phyloP scores from a whole-genome alignment of 2,797 vertebrate genomes.

The Choloepus didactylus region DNA sequence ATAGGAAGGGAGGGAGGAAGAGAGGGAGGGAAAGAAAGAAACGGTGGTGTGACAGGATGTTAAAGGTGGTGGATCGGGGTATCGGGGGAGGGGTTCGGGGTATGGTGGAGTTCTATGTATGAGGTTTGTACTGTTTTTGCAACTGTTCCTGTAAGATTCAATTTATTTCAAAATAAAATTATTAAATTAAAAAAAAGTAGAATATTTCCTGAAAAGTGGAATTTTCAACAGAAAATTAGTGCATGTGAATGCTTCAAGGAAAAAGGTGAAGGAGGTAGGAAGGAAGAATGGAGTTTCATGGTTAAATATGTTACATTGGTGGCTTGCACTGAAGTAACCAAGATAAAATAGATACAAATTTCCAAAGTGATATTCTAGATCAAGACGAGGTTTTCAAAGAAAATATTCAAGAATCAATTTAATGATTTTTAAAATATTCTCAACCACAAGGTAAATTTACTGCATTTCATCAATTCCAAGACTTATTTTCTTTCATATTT shows the following conservation, averaged over 20 bases:
- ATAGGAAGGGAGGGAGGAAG: too few species aligned
- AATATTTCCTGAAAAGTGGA: neutral
- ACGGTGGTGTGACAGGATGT: too few species aligned
- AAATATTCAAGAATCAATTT: neutral
- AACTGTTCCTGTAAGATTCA: too few species aligned
- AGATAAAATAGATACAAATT: neutral
- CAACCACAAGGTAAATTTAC: neutral
- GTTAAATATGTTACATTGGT: neutral
- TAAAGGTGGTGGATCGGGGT: too few species aligned
- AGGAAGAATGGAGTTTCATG: neutral
- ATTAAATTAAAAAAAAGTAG: too few species aligned
- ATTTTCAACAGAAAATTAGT: neutral
- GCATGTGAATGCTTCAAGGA: neutral
- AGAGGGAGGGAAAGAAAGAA: too few species aligned
- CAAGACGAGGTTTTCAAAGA: neutral
- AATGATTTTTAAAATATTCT: slow-evolving; percentile 32
- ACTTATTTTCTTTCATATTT: neutral
- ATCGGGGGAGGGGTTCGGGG: too few species aligned
- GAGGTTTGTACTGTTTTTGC: too few species aligned
- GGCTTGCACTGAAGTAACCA: neutral
- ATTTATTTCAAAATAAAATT: too few species aligned
- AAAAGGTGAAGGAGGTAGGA: neutral
- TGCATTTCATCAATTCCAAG: neutral
- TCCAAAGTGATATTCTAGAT: neutral
- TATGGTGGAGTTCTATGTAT: too few species aligned